Base-by-base conservation (phyloP, 2,888 invertebrate genomes). In the Cheilosia variabilis region DNA sequence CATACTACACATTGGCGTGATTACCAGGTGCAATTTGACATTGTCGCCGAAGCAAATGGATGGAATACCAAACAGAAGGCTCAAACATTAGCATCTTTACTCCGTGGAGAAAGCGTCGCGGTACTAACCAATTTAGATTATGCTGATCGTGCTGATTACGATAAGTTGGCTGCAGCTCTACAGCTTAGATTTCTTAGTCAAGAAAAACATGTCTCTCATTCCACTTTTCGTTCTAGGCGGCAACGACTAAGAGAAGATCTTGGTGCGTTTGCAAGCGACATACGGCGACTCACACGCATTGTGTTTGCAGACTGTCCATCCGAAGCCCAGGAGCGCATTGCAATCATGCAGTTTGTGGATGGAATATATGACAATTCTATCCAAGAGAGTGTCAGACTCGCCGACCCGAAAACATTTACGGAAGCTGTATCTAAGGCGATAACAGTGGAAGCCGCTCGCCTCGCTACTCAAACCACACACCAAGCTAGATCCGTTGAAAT, bases 151-250 rank as follows among this genome's bases (percentile, higher is more conserved):
- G 4, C 43, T 31, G 10, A 57, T 34, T 57, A 45, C 10, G 34
- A 10, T 34, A 10, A 34, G 34, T 34, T 34, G 10, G 9, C 34
- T 34, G 34, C 34, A 34, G 34, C 34, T 34, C 2, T 34, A 34
- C 34, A 34, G 34, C 10, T 34, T 2, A 34, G 34, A 2, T 34
- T 34, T 34, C 34, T 34, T 9, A 27, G 37, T 31, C 50, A 62
- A 62, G 60, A 76, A 60, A 76, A 68, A 37, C 50, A 52, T n/a
- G n/a, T 76, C 19, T 52, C 58, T 76, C 60, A 76, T n/a, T 58
- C 58, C 0, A 53, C 68, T 43, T 75, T 75, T 57, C 60, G 68
- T 76, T 68, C 60, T 17, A 60, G 76, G 60, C 60, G 62, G 15
- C 77, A 77, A 43, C 43, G 55, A 10, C 19, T 24, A 13, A 68